These are phyloP conservation scores for Mythimna vitellina DNA, from an alignment of 2,888 invertebrate genomes.

Conservation along the genomic window DNA sequence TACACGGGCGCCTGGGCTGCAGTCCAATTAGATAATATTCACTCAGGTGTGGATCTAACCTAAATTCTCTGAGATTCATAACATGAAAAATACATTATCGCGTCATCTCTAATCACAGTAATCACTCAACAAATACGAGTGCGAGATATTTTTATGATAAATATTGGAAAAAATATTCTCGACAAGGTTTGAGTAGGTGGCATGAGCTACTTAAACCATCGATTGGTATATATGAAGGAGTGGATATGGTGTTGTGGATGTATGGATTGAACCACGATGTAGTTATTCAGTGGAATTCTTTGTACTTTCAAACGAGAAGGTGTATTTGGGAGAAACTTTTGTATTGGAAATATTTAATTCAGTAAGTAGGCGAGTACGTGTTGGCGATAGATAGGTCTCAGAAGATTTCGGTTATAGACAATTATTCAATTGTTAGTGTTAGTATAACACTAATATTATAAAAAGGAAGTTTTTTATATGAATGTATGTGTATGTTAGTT, in stretches of 20 bases:
- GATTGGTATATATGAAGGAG: neutral
- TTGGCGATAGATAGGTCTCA: neutral
- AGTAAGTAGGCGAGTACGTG: neutral
- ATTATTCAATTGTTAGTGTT: neutral
- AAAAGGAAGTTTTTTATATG: no score
- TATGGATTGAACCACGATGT: no score
- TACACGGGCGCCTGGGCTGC: no score
- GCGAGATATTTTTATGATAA: no score
- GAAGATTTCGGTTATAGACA: neutral
- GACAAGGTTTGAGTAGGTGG: neutral
- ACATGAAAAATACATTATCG: constrained; percentile 39
- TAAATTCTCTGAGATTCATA: constrained; percentile 1
- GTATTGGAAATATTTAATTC: neutral
- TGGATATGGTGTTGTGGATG: no score
- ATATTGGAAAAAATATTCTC: no score
- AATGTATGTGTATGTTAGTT: no score
- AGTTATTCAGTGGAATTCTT: no score
- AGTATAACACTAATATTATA: no score
- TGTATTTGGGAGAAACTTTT: neutral
- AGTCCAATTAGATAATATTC: no score
- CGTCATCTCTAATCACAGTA: constrained; percentile 1
- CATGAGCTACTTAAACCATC: neutral
- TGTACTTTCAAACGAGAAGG: no score
- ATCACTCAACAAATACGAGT: no score
- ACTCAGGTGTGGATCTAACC: neutral